Percentiles rank a stretch among this genome's conserved stretches.
Evolutionary conservation across 2,113 vertebrate genomes (phyloP).

Genomic region (Hippocampus barbouri): DNA sequence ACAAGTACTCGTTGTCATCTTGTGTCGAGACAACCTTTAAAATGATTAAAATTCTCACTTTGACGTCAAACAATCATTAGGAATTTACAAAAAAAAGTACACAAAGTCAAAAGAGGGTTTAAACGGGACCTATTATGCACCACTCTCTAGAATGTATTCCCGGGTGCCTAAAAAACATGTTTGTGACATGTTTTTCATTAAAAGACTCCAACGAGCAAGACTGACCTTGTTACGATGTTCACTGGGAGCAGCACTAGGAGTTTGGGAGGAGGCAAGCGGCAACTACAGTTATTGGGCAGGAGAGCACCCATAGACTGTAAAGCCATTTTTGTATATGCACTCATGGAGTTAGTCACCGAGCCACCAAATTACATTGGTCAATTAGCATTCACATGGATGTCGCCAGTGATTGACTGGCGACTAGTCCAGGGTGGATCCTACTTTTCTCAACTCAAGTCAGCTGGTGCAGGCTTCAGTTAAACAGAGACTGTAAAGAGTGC

Average conservation of each 20-base stretch:
- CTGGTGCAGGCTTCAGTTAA: too few species aligned
- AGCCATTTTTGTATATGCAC: too few species aligned
- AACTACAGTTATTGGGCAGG: too few species aligned
- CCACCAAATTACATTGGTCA: too few species aligned
- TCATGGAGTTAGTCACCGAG: too few species aligned
- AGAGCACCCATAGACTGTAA: too few species aligned
- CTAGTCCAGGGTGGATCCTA: too few species aligned
- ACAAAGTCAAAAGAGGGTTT: constrained; percentile 1
- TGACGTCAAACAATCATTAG: not conserved
- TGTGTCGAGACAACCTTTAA: not conserved
- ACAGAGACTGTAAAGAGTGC: too few species aligned
- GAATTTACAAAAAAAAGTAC: not conserved
- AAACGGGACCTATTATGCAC: not conserved
- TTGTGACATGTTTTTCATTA: not conserved
- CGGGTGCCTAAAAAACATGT: not conserved
- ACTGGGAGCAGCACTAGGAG: not conserved
- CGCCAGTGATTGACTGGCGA: too few species aligned
- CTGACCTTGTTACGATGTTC: not conserved
- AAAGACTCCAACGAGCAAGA: not conserved
- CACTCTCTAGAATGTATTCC: not conserved
- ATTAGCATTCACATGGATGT: too few species aligned
- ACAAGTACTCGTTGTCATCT: not conserved
- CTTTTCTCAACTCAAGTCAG: too few species aligned
- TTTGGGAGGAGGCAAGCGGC: too few species aligned
- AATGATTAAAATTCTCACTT: not conserved